A percentile compares a stretch with the other conserved stretches of the same genome.
Evolutionary conservation across 2,888 invertebrate genomes (phyloP).

Genomic region (Cosmorhoe ocellata): DNA sequence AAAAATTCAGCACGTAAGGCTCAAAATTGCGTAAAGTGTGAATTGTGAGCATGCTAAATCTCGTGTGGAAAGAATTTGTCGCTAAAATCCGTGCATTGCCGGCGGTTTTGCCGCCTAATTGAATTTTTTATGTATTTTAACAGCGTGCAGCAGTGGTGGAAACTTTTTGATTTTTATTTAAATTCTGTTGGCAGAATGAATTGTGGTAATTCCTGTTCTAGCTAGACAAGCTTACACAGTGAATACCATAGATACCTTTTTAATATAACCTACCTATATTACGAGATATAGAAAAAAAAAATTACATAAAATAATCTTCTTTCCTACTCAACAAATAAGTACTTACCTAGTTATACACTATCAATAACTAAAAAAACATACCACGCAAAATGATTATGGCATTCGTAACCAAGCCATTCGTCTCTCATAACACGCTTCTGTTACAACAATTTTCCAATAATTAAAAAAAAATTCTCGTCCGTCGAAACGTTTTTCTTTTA

Average conservation of each 20-base stretch:
- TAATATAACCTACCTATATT: no score
- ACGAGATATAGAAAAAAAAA: no score
- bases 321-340: no score
- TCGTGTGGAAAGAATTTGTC: slow-evolving; percentile 49
- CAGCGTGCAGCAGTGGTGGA: slow-evolving; percentile 18
- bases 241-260: no score
- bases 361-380: no score
- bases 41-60: slow-evolving; percentile 28
- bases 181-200: not conserved
- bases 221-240: not conserved
- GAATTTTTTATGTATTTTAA: slow-evolving; percentile 62
- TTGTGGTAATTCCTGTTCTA: slow-evolving; percentile 7
- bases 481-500: slow-evolving; percentile 16
- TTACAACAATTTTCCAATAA: slow-evolving; percentile 29
- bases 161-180: slow-evolving; percentile 32
- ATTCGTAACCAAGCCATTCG: slow-evolving; percentile 10
- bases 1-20: slow-evolving; percentile 37
- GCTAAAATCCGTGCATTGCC: slow-evolving; percentile 52
- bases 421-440: slow-evolving; percentile 24
- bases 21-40: slow-evolving; percentile 34
- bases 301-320: no score
- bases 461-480: slow-evolving; percentile 27
- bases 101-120: slow-evolving; percentile 57
- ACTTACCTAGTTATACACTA: no score
- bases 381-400: no score